Evolutionary conservation across 2,797 vertebrate species (phyloP).

Genomic region (Mionectes olivaceus): DNA sequence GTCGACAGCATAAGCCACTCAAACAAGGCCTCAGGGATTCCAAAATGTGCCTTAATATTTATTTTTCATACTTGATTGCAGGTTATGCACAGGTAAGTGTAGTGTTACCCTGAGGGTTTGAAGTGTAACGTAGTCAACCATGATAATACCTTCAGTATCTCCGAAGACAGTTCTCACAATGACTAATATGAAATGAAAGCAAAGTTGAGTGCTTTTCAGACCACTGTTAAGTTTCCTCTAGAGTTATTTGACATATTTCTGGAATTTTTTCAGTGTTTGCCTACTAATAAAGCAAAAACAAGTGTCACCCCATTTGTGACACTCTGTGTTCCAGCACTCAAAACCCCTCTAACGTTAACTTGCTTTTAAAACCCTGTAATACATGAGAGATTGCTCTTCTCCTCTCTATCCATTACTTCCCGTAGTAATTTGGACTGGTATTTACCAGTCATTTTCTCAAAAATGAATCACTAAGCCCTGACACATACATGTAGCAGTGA

Average conservation of each 20-base stretch:
- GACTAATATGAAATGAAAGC: constrained; percentile 60
- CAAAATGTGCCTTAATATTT: constrained; percentile 67
- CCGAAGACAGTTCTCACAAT: constrained; percentile 28
- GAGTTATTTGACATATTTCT: constrained; percentile 1
- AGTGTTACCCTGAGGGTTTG: constrained; percentile 67
- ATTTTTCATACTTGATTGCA: constrained; percentile 73
- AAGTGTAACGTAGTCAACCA: constrained; percentile 70
- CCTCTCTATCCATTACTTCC: neutral
- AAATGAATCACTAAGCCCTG: constrained; percentile 3
- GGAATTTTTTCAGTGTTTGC: neutral
- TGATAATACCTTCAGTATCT: constrained; percentile 65
- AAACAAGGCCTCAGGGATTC: constrained; percentile 58
- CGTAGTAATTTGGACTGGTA: neutral
- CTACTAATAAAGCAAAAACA: neutral
- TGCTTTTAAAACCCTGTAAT: neutral
- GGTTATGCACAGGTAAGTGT: constrained; percentile 68
- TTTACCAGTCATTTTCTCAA: constrained; percentile 20
- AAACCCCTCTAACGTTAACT: neutral
- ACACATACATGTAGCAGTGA: neutral
- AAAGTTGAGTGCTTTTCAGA: constrained; percentile 36
- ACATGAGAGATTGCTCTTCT: neutral
- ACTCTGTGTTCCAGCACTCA: neutral
- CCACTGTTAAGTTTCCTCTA: neutral
- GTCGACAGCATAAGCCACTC: constrained; percentile 59
- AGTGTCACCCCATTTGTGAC: neutral